Conservation (phyloP, 2,888 invertebrate species). For the Onchidella celtica region DNA sequence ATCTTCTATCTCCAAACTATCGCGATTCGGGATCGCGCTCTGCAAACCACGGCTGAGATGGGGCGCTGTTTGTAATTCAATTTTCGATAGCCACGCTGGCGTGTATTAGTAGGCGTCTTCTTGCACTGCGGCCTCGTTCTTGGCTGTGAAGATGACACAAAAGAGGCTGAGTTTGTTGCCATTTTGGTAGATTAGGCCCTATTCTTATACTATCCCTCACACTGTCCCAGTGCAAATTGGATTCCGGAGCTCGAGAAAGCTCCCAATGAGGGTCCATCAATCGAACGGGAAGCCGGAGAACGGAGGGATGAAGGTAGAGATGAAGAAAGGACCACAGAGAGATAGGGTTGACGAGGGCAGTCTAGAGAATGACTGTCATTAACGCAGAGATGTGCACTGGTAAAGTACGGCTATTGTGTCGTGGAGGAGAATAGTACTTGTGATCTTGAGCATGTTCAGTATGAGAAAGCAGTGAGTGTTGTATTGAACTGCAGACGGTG, state of each 20-base stretch:
- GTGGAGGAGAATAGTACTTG: too few species aligned
- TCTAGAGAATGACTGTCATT: too few species aligned
- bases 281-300: neutral
- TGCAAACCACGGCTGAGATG: too few species aligned
- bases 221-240: conserved; percentile 3
- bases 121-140: neutral
- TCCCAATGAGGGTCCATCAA: neutral
- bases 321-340: neutral
- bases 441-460: too few species aligned
- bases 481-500: too few species aligned
- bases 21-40: too few species aligned
- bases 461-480: too few species aligned
- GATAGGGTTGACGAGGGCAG: neutral
- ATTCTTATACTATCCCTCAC: conserved; percentile 8
- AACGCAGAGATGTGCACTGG: too few species aligned
- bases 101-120: neutral
- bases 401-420: too few species aligned
- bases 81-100: neutral
- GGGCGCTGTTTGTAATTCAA: neutral
- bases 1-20: too few species aligned
- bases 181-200: conserved; percentile 15
- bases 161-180: conserved; percentile 10
- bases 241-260: neutral
- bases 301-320: neutral
- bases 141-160: neutral